Conservation (phyloP, 2,797 vertebrate species). For the Melanotaenia maccullochi region DNA sequence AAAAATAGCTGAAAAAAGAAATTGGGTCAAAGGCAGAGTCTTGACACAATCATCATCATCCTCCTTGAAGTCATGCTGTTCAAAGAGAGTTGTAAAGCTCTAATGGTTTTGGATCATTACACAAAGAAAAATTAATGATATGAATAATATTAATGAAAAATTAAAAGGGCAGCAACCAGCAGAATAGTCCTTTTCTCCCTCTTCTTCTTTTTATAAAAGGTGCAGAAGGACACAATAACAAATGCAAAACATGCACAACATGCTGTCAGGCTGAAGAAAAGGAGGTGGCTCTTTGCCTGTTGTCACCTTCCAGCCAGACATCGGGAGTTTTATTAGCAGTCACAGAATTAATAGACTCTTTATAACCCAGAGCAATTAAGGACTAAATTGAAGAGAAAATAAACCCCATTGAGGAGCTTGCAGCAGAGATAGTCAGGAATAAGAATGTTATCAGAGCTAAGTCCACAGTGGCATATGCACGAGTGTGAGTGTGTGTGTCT, state of each 20-base stretch:
- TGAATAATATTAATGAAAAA: not conserved
- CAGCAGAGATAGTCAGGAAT: slow-evolving; percentile 36
- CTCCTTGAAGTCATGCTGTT: slow-evolving; percentile 4
- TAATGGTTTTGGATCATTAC: slow-evolving; percentile 10
- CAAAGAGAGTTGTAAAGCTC: not conserved
- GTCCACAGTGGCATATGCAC: slow-evolving; percentile 19
- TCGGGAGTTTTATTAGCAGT: slow-evolving; percentile 72
- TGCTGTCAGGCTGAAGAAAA: slow-evolving; percentile 34
- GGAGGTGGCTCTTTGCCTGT: slow-evolving; percentile 37
- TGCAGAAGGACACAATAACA: slow-evolving; percentile 15
- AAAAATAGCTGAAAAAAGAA: not conserved
- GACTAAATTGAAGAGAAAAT: slow-evolving; percentile 75
- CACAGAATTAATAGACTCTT: slow-evolving; percentile 73
- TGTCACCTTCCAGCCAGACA: slow-evolving; percentile 65
- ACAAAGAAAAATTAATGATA: not conserved
- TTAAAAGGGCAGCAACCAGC: not conserved
- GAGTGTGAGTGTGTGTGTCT: not conserved
- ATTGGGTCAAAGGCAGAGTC: slow-evolving; percentile 25
- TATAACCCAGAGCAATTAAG: slow-evolving; percentile 72
- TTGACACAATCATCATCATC: slow-evolving; percentile 23
- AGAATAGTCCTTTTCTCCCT: not conserved
- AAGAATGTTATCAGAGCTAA: slow-evolving; percentile 40
- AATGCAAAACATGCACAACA: slow-evolving; percentile 25
- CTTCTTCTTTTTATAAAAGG: not conserved
- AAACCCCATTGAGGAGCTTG: slow-evolving; percentile 33